Evolutionary conservation across 2,113 vertebrate species (phyloP).

Genomic region (Arvicanthis niloticus): DNA sequence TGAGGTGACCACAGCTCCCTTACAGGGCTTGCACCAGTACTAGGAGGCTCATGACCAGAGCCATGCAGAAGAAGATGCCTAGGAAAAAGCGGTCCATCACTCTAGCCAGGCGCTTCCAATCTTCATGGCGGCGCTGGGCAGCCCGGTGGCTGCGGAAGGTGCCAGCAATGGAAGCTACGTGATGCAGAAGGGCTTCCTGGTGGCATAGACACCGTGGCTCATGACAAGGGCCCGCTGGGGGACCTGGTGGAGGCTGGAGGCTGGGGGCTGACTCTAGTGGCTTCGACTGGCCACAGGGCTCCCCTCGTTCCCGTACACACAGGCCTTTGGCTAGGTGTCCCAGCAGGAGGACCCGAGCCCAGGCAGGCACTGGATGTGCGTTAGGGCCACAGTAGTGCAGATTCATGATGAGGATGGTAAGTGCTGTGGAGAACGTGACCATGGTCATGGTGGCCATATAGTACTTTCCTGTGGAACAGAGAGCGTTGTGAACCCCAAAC

Average conservation of each 20-base stretch:
- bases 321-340: slow-evolving; percentile 91
- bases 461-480: slow-evolving; percentile 90
- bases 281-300: slow-evolving; percentile 78
- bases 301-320: slow-evolving; percentile 91
- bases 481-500: neutral
- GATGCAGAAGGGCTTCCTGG: slow-evolving; percentile 86
- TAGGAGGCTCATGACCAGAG: slow-evolving; percentile 93
- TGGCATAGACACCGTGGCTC: slow-evolving; percentile 84
- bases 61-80: slow-evolving; percentile 95
- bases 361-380: slow-evolving; percentile 91
- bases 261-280: slow-evolving; percentile 61
- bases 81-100: slow-evolving; percentile 95
- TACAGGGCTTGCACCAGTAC: slow-evolving; percentile 91
- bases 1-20: slow-evolving; percentile 64
- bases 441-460: slow-evolving; percentile 97
- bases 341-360: slow-evolving; percentile 91
- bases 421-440: slow-evolving; percentile 93
- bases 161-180: slow-evolving; percentile 90
- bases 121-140: slow-evolving; percentile 87
- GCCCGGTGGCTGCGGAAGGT: slow-evolving; percentile 91
- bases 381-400: slow-evolving; percentile 94
- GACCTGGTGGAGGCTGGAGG: slow-evolving; percentile 17
- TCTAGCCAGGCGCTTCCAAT: slow-evolving; percentile 94
- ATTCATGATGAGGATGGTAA: slow-evolving; percentile 96
- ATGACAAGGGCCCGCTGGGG: slow-evolving; percentile 55